phyloP scores from a whole-genome alignment of 1,140 invertebrate genomes.

The Drosophila athabasca region DNA sequence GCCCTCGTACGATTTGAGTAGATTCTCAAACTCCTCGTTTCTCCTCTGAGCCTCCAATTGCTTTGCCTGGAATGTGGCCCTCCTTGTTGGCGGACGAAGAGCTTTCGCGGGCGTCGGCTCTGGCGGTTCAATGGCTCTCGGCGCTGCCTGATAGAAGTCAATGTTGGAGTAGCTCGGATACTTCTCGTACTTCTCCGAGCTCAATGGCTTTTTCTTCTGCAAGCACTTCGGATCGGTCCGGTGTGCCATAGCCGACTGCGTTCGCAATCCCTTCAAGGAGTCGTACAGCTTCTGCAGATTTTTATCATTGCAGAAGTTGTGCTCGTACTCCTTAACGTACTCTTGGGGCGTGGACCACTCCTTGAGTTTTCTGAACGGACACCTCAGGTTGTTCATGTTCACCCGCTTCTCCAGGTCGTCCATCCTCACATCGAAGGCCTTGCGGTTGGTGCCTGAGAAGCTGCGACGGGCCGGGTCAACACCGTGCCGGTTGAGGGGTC shows the following conservation, averaged over 20 bases:
- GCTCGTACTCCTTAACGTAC: slow-evolving; percentile 65
- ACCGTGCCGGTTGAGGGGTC: slow-evolving; percentile 84
- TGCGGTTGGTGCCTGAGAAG: slow-evolving; percentile 54
- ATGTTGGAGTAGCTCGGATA: too few species aligned
- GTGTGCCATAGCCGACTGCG: slow-evolving; percentile 16
- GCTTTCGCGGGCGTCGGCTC: too few species aligned
- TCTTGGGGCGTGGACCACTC: slow-evolving; percentile 77
- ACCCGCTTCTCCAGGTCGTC: slow-evolving; percentile 74
- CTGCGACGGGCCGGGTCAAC: slow-evolving; percentile 84
- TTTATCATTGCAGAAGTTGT: slow-evolving; percentile 75
- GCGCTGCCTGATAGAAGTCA: too few species aligned
- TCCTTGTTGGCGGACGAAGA: neutral
- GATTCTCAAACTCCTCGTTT: slow-evolving; percentile 33
- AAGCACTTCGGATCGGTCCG: slow-evolving; percentile 42
- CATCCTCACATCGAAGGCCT: slow-evolving; percentile 71
- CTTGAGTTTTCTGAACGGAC: slow-evolving; percentile 73
- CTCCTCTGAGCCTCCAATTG: slow-evolving; percentile 1
- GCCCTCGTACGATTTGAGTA: slow-evolving; percentile 72
- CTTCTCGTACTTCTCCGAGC: slow-evolving; percentile 1
- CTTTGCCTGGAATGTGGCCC: neutral
- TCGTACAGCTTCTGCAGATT: slow-evolving; percentile 74
- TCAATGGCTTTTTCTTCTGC: slow-evolving; percentile 13
- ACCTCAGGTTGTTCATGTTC: slow-evolving; percentile 51
- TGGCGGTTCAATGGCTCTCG: too few species aligned
- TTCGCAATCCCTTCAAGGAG: slow-evolving; percentile 43